Conservation (phyloP, 2,113 vertebrate genomes). For the Pygoscelis antarcticus region DNA sequence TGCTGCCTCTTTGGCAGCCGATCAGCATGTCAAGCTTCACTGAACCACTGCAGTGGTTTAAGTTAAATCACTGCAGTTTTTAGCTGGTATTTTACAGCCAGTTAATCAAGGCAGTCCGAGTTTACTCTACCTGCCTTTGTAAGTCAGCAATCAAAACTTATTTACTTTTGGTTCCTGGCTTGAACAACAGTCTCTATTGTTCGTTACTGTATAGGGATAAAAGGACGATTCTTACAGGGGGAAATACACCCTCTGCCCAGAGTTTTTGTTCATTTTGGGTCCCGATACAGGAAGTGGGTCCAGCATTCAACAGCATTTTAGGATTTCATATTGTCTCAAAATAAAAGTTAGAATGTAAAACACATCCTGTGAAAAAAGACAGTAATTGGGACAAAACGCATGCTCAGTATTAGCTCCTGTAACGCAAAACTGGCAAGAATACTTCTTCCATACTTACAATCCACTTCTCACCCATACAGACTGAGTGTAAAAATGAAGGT, state of each 20-base stretch:
- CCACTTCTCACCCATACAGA: constrained; percentile 84
- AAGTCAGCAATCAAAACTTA: not conserved
- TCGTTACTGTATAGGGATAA: not conserved
- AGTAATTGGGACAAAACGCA: not conserved
- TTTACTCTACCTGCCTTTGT: not conserved
- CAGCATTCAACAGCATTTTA: not conserved
- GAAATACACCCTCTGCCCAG: not conserved
- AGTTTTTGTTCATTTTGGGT: not conserved
- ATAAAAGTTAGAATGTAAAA: not conserved
- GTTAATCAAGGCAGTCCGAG: not conserved
- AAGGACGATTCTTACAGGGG: not conserved
- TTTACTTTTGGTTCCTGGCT: not conserved
- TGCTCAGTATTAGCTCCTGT: not conserved
- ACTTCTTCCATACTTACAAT: constrained; percentile 74
- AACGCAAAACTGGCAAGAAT: not conserved
- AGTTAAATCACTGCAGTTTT: not conserved
- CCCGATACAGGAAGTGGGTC: not conserved
- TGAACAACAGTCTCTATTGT: not conserved
- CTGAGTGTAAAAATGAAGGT: constrained; percentile 80
- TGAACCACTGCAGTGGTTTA: not conserved
- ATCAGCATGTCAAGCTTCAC: not conserved
- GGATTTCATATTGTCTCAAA: not conserved
- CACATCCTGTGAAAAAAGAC: not conserved
- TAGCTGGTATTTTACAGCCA: not conserved
- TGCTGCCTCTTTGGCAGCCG: not conserved